Evolutionary conservation across 2,888 invertebrate genomes (phyloP).

Genomic region (Andrena bucephala): DNA sequence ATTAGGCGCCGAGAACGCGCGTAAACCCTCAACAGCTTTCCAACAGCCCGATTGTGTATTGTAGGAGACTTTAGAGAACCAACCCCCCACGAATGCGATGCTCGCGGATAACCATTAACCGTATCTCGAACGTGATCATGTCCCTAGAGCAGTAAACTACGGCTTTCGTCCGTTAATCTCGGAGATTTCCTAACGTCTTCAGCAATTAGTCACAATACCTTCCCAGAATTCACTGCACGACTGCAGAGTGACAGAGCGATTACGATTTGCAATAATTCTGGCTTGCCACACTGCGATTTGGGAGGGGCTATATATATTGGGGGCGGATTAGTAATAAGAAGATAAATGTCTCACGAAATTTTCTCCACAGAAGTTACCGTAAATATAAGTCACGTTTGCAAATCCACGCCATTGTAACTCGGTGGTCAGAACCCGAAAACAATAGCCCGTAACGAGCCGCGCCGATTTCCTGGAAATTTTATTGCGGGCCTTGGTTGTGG

Average conservation of each 20-base stretch:
- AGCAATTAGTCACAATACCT: slow-evolving; percentile 36
- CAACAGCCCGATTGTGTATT: neutral
- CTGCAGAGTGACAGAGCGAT: neutral
- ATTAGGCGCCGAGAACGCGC: no score
- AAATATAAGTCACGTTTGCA: no score
- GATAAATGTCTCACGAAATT: no score
- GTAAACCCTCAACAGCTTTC: neutral
- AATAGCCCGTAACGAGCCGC: neutral
- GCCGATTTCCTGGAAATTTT: neutral
- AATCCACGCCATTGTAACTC: no score
- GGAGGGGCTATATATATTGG: no score
- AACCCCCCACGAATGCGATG: slow-evolving; percentile 6
- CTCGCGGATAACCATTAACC: slow-evolving; percentile 37
- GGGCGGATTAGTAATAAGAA: no score
- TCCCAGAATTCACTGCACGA: neutral
- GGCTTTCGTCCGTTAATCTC: slow-evolving; percentile 50
- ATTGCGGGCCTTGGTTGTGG: no score
- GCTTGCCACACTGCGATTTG: no score
- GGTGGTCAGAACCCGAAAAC: no score
- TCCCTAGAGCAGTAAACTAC: slow-evolving; percentile 40
- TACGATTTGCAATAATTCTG: no score
- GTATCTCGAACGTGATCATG: slow-evolving; percentile 41
- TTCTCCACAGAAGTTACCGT: no score
- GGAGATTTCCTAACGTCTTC: slow-evolving; percentile 28
- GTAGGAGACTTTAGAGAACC: slow-evolving; percentile 14